phyloP scores from a whole-genome alignment of 2,888 invertebrate species.

The Ochropleura plecta region DNA sequence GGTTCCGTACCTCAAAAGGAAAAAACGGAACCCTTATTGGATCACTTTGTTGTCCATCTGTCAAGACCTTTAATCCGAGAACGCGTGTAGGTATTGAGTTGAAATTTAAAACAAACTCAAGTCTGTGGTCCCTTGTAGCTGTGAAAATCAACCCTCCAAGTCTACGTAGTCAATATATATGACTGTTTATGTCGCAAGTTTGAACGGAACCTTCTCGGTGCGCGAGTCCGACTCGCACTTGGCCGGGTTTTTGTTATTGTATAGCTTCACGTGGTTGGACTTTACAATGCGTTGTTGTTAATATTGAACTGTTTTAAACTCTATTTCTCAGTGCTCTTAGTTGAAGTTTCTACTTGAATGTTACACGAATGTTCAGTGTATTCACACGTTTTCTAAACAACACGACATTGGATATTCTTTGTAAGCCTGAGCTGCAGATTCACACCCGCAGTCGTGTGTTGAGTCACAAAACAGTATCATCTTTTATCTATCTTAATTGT shows the following conservation, averaged over 20 bases:
- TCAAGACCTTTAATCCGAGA: too few relatives aligned
- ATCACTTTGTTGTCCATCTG: too few relatives aligned
- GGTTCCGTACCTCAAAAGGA: too few relatives aligned
- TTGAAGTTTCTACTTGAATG: background rate
- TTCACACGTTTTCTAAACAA: constrained; percentile 18
- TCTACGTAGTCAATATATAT: too few relatives aligned
- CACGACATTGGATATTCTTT: background rate
- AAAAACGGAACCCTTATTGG: too few relatives aligned
- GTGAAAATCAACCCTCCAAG: too few relatives aligned
- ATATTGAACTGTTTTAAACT: background rate
- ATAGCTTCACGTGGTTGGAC: background rate
- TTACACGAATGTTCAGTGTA: background rate
- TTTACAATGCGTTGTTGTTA: background rate
- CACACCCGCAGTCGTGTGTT: background rate
- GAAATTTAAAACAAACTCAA: too few relatives aligned
- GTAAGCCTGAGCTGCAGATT: background rate
- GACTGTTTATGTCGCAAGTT: too few relatives aligned
- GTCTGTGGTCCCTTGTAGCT: too few relatives aligned
- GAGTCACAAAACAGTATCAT: constrained; percentile 6
- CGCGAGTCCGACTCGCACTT: too few relatives aligned
- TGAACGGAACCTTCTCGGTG: too few relatives aligned
- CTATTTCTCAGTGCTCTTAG: background rate
- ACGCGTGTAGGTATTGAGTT: too few relatives aligned
- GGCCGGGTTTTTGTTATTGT: background rate
- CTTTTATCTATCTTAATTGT: background rate